Percentiles rank a stretch among this genome's conserved stretches.
phyloP scores from a whole-genome alignment of 2,113 vertebrate genomes.

The Rhombomys opimus region DNA sequence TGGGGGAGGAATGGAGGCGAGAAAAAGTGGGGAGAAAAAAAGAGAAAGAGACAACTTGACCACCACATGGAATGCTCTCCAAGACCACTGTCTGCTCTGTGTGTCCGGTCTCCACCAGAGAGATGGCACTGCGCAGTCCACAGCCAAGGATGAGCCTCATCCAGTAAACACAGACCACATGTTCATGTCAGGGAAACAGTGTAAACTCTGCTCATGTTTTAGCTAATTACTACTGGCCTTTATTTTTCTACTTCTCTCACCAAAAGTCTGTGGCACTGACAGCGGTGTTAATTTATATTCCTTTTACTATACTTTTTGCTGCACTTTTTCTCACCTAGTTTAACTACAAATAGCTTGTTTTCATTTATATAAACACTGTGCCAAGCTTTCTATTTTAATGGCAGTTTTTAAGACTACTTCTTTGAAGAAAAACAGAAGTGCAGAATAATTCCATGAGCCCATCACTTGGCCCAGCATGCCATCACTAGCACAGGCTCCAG shows the following conservation, averaged over 20 bases:
- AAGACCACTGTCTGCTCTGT: neutral
- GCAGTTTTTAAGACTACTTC: conserved; percentile 16
- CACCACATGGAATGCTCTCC: conserved; percentile 7
- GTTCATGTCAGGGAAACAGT: neutral
- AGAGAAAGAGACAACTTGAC: neutral
- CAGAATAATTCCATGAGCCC: conserved; percentile 33
- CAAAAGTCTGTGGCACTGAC: neutral
- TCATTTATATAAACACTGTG: conserved; percentile 40
- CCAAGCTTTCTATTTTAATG: conserved; percentile 2
- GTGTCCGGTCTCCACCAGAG: neutral
- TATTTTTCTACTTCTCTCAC: conserved; percentile 7
- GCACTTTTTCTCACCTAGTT: neutral
- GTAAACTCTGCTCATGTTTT: conserved; percentile 17
- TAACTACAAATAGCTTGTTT: neutral
- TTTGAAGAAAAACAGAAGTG: conserved; percentile 61
- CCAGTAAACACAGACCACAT: neutral
- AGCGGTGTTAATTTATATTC: neutral
- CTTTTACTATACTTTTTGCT: neutral
- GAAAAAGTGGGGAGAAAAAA: fast-evolving
- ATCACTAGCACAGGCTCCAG: neutral
- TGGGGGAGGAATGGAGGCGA: neutral
- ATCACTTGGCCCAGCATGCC: neutral
- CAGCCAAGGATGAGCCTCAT: neutral
- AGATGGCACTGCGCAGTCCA: neutral
- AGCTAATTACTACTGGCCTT: neutral